Evolutionary conservation across 1,140 invertebrate species (phyloP), one percentile per base, ranked within the genome.

Genomic region (Rhagoletis pomonella): DNA sequence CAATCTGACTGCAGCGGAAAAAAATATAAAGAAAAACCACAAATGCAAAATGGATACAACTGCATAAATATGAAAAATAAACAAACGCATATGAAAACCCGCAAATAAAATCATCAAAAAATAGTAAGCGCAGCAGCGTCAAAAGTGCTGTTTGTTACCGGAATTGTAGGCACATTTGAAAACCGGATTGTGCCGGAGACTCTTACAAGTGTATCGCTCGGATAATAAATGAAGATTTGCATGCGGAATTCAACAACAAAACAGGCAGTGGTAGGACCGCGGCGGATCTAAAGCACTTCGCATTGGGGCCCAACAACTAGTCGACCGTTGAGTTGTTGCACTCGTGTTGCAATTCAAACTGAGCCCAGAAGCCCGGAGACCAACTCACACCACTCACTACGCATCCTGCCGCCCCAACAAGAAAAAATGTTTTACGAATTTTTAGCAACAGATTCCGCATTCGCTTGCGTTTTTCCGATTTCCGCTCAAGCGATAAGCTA

Each of bases 181-280:
- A 73, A 73, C 29, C 67, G 67, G 47, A 55, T 81, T 55, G 73
- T 81, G 44, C 47, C n/a, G 0, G 47, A 81, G 6, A 19, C 5
- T 29, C 44, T 55, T 55, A 55, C 73, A 55, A 55, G 73, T 81
- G 69, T 81, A 58, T 17, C 44, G 50, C 14, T 81, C 47, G 44
- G 10, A 81, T 81, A 81, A 81, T 81, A 81, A 81, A 81, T 81
- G 42, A 58, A 50, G 73, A 81, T 73, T 73, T 73, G 42, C 67
- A 81, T 81, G 29, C n/a, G 1, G 55, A 81, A 55, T 55, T 7
- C 7, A 81, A 29, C 44, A 29, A 55, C 50, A 58, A 55, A 55
- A 55, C 50, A 55, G 55, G 19, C 44, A 55, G 73, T 42, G 6
- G 5, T 29, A 81, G 47, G n/a, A 55, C 17, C 47, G 47, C n/a